Percentiles rank a stretch among this genome's conserved stretches.
Conservation (phyloP, 2,113 vertebrate genomes). For the Anser cygnoides region DNA sequence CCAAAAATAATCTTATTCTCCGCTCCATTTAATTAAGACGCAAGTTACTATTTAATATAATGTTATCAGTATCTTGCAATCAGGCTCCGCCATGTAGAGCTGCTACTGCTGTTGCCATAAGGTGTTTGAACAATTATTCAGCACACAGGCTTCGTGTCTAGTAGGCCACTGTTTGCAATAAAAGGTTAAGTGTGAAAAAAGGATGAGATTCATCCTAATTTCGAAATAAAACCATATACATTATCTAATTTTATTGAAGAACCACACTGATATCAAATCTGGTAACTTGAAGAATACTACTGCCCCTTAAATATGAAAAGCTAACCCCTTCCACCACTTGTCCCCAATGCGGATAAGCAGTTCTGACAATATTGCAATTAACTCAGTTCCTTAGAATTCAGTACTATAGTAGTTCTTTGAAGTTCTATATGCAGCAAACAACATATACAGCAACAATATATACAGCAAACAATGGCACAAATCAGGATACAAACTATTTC, state of each 20-base stretch:
- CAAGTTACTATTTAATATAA: conserved; percentile 41
- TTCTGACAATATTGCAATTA: conserved; percentile 11
- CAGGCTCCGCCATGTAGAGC: conserved; percentile 32
- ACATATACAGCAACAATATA: not conserved
- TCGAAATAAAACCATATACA: conserved; percentile 57
- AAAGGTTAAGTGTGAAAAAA: conserved; percentile 37
- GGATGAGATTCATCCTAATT: conserved; percentile 45
- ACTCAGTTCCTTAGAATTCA: conserved; percentile 24
- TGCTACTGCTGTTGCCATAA: conserved; percentile 8
- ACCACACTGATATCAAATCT: conserved; percentile 54
- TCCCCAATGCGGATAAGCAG: conserved; percentile 7
- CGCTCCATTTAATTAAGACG: conserved; percentile 26
- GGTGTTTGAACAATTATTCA: conserved; percentile 46
- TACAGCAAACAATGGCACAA: not conserved
- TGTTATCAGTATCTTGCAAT: conserved; percentile 33
- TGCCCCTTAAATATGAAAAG: conserved; percentile 60
- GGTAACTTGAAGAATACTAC: conserved; percentile 72
- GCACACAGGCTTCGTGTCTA: conserved; percentile 1
- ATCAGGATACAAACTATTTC: not conserved
- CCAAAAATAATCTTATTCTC: not conserved
- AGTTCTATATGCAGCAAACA: conserved; percentile 4
- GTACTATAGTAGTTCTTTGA: not conserved
- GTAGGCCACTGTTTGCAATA: conserved; percentile 41
- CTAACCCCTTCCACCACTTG: not conserved
- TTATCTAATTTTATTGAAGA: conserved; percentile 58